phyloP scores from a whole-genome alignment of 2,113 vertebrate genomes.

The Embiotoca jacksoni region DNA sequence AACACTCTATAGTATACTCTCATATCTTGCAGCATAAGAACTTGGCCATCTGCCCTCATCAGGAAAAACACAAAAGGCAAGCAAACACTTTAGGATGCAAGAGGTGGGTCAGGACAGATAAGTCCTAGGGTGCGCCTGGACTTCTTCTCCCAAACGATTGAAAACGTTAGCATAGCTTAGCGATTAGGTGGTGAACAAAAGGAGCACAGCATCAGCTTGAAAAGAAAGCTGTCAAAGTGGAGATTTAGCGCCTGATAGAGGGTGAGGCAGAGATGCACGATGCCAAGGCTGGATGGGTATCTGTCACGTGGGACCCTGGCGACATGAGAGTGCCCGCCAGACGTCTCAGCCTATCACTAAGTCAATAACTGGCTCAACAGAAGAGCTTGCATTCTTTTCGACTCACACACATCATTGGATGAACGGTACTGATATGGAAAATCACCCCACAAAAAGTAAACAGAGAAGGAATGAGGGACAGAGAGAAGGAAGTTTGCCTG shows the following conservation, averaged over 20 bases:
- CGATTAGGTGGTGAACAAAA: constrained; percentile 70
- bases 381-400: constrained; percentile 77
- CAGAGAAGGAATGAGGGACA: constrained; percentile 73
- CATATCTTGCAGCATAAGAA: constrained; percentile 75
- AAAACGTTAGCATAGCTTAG: constrained; percentile 66
- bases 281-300: constrained; percentile 72
- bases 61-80: constrained; percentile 78
- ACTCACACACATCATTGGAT: constrained; percentile 76
- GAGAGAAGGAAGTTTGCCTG: constrained; percentile 76
- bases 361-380: constrained; percentile 85
- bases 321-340: constrained; percentile 79
- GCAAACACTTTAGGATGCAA: constrained; percentile 69
- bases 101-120: constrained; percentile 81
- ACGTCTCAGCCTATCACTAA: constrained; percentile 82
- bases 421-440: constrained; percentile 82
- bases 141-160: constrained; percentile 58
- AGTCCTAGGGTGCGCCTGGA: constrained; percentile 72
- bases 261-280: constrained; percentile 55
- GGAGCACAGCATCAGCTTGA: constrained; percentile 62
- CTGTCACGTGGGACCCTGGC: constrained; percentile 80
- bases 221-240: constrained; percentile 69
- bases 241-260: constrained; percentile 75
- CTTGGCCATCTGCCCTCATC: constrained; percentile 70
- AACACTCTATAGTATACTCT: constrained; percentile 46
- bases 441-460: constrained; percentile 84